phyloP scores from a whole-genome alignment of 2,113 vertebrate species.

The Struthio camelus region DNA sequence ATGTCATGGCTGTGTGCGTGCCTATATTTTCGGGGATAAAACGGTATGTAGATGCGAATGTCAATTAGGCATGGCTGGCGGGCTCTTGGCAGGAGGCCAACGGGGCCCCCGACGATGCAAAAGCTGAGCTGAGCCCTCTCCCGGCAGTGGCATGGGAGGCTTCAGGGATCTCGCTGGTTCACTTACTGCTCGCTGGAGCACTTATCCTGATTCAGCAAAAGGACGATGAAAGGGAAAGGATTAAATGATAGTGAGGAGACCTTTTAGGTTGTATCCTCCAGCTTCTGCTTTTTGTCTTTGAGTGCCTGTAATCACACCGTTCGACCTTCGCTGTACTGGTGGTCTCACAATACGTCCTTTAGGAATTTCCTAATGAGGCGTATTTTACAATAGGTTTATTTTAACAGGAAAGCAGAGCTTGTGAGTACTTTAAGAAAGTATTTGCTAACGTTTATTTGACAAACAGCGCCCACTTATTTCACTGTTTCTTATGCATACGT shows the following conservation, averaged over 20 bases:
- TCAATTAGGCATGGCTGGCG: not conserved
- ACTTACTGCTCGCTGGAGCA: too few relatives aligned
- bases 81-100: not conserved
- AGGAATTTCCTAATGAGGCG: not conserved
- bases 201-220: not conserved
- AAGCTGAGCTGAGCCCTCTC: not conserved
- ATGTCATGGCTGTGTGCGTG: not conserved
- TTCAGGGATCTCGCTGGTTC: rapidly evolving
- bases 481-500: not conserved
- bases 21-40: not conserved
- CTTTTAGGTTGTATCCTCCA: not conserved
- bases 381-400: not conserved
- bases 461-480: not conserved
- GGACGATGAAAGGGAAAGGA: not conserved
- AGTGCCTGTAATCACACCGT: not conserved
- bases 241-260: not conserved
- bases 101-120: not conserved
- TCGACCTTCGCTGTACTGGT: not conserved
- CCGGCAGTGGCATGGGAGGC: not conserved
- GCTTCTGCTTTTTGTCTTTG: not conserved
- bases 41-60: not conserved
- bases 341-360: not conserved
- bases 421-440: not conserved
- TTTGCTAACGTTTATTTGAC: not conserved
- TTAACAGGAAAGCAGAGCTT: not conserved